Evolutionary conservation across 2,797 vertebrate genomes (phyloP), one percentile per base, ranked within the genome.

Genomic region (Pempheris klunzingeri): DNA sequence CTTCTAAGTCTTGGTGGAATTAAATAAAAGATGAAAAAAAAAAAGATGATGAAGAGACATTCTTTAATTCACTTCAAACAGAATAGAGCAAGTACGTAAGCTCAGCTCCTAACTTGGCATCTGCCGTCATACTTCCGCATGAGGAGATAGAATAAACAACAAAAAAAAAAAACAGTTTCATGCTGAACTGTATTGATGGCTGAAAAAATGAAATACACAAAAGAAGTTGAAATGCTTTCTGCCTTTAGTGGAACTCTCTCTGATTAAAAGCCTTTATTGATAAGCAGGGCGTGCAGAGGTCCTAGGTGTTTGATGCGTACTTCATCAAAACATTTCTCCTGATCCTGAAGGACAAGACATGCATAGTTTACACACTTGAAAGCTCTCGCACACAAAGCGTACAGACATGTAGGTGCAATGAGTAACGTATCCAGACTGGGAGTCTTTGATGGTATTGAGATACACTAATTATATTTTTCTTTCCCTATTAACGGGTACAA

Each of bases 1-100:
- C 81, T 50, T 84, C 80, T 80, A 74, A 30, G 82, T 78, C 88
- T 85, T 85, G 71, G 71, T 79, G 80, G 85, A 86, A 86, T 92
- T 94, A 80, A 94, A 94, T 95, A 94, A 58, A 77, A 74, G n/a
- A n/a, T n/a, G n/a, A 74, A 72, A 77, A 58, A 58, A 60, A 61
- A 88, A 87, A 87, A 93, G 87, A 87, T 73, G 88, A 92, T 82
- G 86, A 92, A 89, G 83, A 90, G 71, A 91, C 80, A 83, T 84
- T 85, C 79, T 90, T 91, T 90, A 90, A 92, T 91, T 92, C 58
- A 80, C 92, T 92, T 95, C 91, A 95, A 94, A 95, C 61, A 8
- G 93, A 94, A 94, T 92, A 61, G 52, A 87, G 82, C 82, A 78
- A 88, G 82, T 74, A 81, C 77, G 71, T 64, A 72, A 84, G 83